These are phyloP conservation scores for Galeopterus variegatus DNA, from an alignment of 2,113 vertebrate species.

Conservation along the genomic window DNA sequence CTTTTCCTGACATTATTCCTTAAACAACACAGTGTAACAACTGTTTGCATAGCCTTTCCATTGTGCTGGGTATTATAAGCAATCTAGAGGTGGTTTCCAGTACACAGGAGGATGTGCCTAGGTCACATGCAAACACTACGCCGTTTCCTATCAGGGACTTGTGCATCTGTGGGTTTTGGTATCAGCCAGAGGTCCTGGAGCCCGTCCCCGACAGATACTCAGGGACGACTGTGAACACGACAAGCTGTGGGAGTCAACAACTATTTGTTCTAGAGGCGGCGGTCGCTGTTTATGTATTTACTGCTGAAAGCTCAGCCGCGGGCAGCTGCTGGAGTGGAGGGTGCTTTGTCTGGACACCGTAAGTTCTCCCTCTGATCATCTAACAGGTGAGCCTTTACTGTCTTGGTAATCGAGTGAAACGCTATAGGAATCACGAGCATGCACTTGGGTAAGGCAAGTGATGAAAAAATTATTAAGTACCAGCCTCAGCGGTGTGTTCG, in stretches of 20 bases:
- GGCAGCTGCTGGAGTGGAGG: fast-evolving
- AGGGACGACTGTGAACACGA: too few species aligned
- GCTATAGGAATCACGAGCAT: fast-evolving
- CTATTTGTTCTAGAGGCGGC: neutral
- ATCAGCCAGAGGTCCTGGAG: too few species aligned
- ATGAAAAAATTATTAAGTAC: fast-evolving
- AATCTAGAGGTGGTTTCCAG: too few species aligned
- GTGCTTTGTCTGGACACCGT: fast-evolving
- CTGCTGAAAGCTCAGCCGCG: fast-evolving
- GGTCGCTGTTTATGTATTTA: fast-evolving
- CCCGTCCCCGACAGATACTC: too few species aligned
- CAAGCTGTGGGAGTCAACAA: neutral
- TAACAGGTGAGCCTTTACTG: fast-evolving
- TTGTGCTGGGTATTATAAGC: too few species aligned
- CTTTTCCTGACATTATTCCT: too few species aligned
- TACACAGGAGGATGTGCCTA: too few species aligned
- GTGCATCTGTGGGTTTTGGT: too few species aligned
- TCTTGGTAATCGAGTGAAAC: fast-evolving
- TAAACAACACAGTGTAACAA: too few species aligned
- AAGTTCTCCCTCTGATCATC: neutral
- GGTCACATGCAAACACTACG: too few species aligned
- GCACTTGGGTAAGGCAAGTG: neutral
- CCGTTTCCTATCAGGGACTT: too few species aligned
- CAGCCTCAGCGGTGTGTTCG: fast-evolving
- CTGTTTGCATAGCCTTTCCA: too few species aligned